Evolutionary conservation across 2,888 invertebrate species (phyloP), one percentile per base, ranked within the genome.

Genomic region (Sarcophaga variegata): DNA sequence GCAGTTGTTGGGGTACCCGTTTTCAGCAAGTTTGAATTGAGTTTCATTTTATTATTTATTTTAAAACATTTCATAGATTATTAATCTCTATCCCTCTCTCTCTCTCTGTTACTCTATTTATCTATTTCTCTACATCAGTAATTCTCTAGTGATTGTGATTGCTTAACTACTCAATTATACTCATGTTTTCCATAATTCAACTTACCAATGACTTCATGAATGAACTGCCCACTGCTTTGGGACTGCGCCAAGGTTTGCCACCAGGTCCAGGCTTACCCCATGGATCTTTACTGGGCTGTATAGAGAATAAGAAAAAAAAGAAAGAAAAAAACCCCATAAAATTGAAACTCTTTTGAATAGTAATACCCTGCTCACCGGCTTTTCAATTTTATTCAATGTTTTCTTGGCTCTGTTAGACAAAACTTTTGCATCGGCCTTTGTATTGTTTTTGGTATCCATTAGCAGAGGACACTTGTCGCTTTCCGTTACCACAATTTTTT

Each of bases 201-300:
- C 90, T 88, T 95, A 97, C 97, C 96, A 97, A 95, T 89, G 97
- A 97, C 92, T 96, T 95, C 90, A 96, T 95, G 94, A 97, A 97
- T 93, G 96, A 95, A 90, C 95, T 93, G 90, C 97, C 97, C 90
- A 96, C 94, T 91, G 95, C 94, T 90, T 95, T 95, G 86, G 96
- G 96, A 93, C 96, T 95, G 91, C 97, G 95, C 97, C 97, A 97
- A 88, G 95, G 95, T 78, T 94, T 94, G 88, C 97, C 97, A 78
- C 96, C 97, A 70, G 93, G 92, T n/a, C 92, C 93, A 0, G 92
- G 89, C 82, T 92, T 93, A 17, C 92, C 93, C 93, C 93, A 93
- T 6, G 92, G 92, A 80, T 92, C 91, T 81, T 91, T 91, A 75
- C 88, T 88, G n/a, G 88, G 89, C 92, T 93, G 70, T 8, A 86